Percentiles rank a stretch among this genome's conserved stretches.
Conservation (phyloP, 2,888 invertebrate genomes). For the Drosophila paramelanica region DNA sequence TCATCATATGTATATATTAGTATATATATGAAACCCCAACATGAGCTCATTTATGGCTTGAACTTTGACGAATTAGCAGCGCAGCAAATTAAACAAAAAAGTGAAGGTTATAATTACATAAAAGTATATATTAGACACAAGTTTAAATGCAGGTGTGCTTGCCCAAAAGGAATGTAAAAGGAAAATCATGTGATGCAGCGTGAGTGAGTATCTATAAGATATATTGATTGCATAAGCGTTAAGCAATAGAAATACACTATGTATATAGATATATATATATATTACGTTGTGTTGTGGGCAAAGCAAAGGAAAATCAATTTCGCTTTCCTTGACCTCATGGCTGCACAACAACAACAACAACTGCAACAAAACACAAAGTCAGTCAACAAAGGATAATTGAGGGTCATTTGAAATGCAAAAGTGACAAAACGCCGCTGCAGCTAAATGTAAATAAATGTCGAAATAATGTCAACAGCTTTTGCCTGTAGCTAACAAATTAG, state of each 20-base stretch:
- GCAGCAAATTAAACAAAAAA: neutral
- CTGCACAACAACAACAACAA: conserved; percentile 12
- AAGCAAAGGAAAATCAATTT: conserved; percentile 67
- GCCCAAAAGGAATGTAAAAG: neutral
- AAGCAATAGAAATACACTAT: conserved; percentile 3
- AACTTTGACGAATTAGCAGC: conserved; percentile 19
- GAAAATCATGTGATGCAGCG: conserved; percentile 31
- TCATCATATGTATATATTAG: conserved; percentile 39
- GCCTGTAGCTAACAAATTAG: conserved; percentile 24
- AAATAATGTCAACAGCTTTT: conserved; percentile 74
- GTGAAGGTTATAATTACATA: conserved; percentile 24
- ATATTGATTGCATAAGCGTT: conserved; percentile 56
- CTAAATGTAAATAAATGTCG: conserved; percentile 67
- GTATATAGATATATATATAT: conserved; percentile 15
- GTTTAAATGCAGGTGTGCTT: neutral
- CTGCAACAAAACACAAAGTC: conserved; percentile 12
- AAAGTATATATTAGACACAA: neutral
- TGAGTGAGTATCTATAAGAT: conserved; percentile 16
- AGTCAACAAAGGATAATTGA: conserved; percentile 82
- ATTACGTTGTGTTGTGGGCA: conserved; percentile 6
- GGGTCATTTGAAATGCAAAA: conserved; percentile 79
- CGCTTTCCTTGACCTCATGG: conserved; percentile 73
- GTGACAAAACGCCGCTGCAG: conserved; percentile 49
- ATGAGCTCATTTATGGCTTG: conserved; percentile 58
- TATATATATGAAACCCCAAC: conserved; percentile 2